Evolutionary conservation across 2,888 invertebrate species (phyloP).

Genomic region (Dasypogon diadema): DNA sequence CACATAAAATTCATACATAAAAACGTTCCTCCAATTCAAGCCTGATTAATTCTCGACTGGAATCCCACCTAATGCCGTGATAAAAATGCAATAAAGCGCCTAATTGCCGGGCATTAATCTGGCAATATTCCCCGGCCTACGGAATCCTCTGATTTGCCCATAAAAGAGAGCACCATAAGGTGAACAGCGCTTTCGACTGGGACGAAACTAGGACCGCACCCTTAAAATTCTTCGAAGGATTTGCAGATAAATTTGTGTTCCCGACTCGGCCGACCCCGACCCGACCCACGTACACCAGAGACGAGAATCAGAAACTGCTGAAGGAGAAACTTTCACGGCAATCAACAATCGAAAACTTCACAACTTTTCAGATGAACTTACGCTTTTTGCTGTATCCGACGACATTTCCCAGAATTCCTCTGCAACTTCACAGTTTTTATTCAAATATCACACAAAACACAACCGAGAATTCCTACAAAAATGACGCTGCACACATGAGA

Average conservation of each 20-base stretch:
- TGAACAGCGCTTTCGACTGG: not conserved
- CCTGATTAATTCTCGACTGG: too few relatives aligned
- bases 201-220: not conserved
- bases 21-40: too few relatives aligned
- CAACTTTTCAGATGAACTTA: not conserved
- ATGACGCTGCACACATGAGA: not conserved
- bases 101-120: too few relatives aligned
- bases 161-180: not conserved
- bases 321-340: too few relatives aligned
- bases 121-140: not conserved
- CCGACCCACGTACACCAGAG: too few relatives aligned
- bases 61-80: too few relatives aligned
- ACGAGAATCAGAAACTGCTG: too few relatives aligned
- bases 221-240: not conserved
- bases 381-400: constrained; percentile 40
- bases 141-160: not conserved
- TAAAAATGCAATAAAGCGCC: too few relatives aligned
- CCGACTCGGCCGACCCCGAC: too few relatives aligned
- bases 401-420: constrained; percentile 5
- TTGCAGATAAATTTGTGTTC: too few relatives aligned
- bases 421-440: constrained; percentile 6
- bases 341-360: too few relatives aligned
- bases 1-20: too few relatives aligned
- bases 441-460: not conserved
- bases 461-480: not conserved